A percentile compares a stretch with the other conserved stretches of the same genome.
Conservation (phyloP, 2,113 vertebrate genomes). For the Calyptommatus sinebrachiatus region DNA sequence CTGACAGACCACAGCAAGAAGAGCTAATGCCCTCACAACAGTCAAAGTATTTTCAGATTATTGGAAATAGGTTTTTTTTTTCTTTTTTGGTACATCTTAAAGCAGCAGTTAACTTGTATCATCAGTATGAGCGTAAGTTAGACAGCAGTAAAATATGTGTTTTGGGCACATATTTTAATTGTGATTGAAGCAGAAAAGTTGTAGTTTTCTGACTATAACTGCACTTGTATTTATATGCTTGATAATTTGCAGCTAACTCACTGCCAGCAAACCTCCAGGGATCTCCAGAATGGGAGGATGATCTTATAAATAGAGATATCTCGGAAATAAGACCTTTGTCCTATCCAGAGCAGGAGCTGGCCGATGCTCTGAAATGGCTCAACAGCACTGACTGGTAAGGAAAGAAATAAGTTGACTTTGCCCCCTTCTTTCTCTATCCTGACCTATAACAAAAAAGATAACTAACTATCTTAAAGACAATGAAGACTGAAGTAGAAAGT, state of each 20-base stretch:
- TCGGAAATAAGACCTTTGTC: conserved; percentile 53
- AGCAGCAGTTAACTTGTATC: too few species aligned
- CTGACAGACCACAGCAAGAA: too few species aligned
- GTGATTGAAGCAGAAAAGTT: neutral
- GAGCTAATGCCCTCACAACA: too few species aligned
- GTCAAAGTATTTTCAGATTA: too few species aligned
- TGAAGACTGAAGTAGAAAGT: neutral
- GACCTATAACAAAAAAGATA: neutral
- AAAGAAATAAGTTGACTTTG: conserved; percentile 25
- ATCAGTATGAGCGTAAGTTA: too few species aligned
- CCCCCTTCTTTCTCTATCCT: neutral
- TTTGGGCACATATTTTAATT: too few species aligned
- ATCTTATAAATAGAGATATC: conserved; percentile 15
- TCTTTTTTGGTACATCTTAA: too few species aligned
- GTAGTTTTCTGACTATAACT: neutral
- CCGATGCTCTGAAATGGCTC: conserved; percentile 50
- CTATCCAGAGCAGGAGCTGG: conserved; percentile 57
- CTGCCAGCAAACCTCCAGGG: conserved; percentile 45
- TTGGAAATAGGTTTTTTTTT: too few species aligned
- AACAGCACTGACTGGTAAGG: conserved; percentile 69
- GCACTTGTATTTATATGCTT: rapidly evolving
- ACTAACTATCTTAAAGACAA: neutral
- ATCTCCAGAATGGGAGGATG: conserved; percentile 47
- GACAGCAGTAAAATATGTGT: too few species aligned
- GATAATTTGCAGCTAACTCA: conserved; percentile 46